phyloP scores from a whole-genome alignment of 2,113 vertebrate species.

The Numida meleagris region DNA sequence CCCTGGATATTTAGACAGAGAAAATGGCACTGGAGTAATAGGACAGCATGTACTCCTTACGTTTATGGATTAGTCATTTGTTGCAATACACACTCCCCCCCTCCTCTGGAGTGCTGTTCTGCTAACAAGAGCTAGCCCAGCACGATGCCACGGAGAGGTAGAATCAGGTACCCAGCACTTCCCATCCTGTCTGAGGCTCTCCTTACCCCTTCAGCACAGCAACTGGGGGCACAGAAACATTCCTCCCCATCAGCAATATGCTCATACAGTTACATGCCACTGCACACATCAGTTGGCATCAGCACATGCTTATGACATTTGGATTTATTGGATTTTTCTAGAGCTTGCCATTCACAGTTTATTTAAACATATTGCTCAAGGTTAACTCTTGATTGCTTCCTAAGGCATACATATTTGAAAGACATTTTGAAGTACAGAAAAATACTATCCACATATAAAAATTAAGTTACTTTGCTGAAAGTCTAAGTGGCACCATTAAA shows the following conservation, averaged over 20 bases:
- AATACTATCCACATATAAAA: background rate
- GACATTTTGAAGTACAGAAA: accelerated
- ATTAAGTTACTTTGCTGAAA: background rate
- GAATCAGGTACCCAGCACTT: background rate
- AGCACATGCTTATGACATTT: background rate
- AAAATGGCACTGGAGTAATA: background rate
- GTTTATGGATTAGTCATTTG: background rate
- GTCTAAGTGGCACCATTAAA: background rate
- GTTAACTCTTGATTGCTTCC: background rate
- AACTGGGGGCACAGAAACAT: background rate
- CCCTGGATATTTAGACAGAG: background rate
- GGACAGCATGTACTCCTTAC: background rate
- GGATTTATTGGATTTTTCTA: background rate
- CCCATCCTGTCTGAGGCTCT: background rate
- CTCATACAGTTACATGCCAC: background rate
- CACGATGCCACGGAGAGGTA: background rate
- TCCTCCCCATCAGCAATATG: background rate
- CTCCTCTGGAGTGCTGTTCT: background rate
- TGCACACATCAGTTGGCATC: background rate
- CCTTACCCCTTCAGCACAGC: background rate
- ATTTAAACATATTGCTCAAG: background rate
- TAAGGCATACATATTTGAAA: background rate
- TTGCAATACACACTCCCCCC: background rate
- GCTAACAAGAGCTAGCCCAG: background rate
- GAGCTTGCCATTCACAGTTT: background rate